Base-by-base conservation (phyloP, 92 coral and sea anemone genomes). In the Phymanthus crucifer region DNA sequence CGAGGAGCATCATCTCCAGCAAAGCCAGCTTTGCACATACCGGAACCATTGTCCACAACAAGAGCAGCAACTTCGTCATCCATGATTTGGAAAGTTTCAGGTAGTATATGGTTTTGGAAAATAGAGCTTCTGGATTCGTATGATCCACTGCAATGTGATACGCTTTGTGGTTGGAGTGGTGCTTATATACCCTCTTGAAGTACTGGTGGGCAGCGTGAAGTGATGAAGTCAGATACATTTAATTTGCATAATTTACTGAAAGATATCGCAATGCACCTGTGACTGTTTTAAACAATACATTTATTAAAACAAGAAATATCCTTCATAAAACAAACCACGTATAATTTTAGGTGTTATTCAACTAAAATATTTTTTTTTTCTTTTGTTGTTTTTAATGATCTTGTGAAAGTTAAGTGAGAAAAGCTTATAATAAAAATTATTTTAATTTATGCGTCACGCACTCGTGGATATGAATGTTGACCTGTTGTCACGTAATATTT, bases 21-120 rank as follows among this genome's bases (percentile, higher is more conserved):
- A 83, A 95, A 95, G 77, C 98, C 98, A 37, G 98, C 97, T 73
- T 95, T 95, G 91, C 98, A 95, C 98, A 95, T 95, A 88, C 98
- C 98, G 35, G 98, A 95, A 37, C 98, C 98, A 90, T 95, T 95
- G 89, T 95, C 98, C 24, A 95, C 89, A 64, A 95, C 98, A 80
- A 95, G 89, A 57, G 98, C 98, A 52, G 98, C 97, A 84, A 93
- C 87, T 54, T 95, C 98, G 32, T 92, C 97, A 38, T 95, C 97
- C 98, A 95, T 95, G 72, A 68, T 94, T 64, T 64, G 67, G 11
- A 52, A 1, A 21, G 31, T 58, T 16, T 76, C 5, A 56, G 31
- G 32, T 5, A 61, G 18, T 52, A 61, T 19, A 1, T 36, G 52
- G n/a, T 38, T 13, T 23, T 71, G 4, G 12, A 45, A 36, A 17